Evolutionary conservation across 2,888 invertebrate genomes (phyloP), one percentile per base, ranked within the genome.

Genomic region (Noctua janthe): DNA sequence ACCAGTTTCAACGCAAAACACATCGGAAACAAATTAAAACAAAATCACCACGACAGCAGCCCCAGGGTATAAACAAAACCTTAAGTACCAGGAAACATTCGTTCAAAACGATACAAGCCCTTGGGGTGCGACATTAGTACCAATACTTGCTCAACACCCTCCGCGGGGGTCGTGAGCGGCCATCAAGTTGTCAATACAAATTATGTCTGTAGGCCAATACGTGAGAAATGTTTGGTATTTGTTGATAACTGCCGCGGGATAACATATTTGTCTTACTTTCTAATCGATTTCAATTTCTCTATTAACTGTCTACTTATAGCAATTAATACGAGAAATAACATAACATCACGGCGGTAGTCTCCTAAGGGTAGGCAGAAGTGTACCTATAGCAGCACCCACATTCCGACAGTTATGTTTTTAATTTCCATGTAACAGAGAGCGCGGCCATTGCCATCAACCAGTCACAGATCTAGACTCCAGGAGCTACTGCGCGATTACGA

Each of bases 141-240:
- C n/a, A 13, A 78, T 54, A 78, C 85, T 47, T 20, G 56, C 56
- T 54, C 39, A 71, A n/a, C 70, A 23, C 43, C 47, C 78, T 69
- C 72, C n/a, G 29, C 23, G 69, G 72, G 54, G 13, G 4, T 49
- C 49, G 70, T n/a, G 10, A 39, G 51, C 49, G 23, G 62, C 47
- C 35, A 85, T 87, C 73, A 75, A 56, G 66, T 56, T 88, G 76
- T 81, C 86, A 64, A 81, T 76, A 81, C 64, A 64, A 74, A 88
- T 76, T 59, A 43, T 54, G 29, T 13, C 72, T 70, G 66, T 62
- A 51, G 75, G 66, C 66, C 51, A 43, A 54, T 13, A 20, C 66
- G 59, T 59, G 72, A 75, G 54, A 43, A 73, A 67, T 76, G 51
- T 54, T 59, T 47, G 62, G 29, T 29, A 47, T 84, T 72, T 54